phyloP scores from a whole-genome alignment of 2,888 invertebrate species.

The Heteromyza rotundicornis region DNA sequence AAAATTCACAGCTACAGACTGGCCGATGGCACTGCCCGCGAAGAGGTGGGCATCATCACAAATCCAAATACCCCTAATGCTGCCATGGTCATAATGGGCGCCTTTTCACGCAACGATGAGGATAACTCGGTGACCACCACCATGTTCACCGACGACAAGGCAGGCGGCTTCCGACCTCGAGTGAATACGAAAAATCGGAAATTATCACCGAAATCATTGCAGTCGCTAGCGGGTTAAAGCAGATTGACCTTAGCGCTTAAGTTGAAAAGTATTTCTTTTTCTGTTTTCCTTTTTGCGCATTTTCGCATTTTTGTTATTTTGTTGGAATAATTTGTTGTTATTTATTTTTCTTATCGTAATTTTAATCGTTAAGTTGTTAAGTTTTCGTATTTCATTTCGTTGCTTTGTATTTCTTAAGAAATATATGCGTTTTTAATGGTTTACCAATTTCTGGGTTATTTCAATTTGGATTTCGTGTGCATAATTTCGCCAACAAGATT shows the following conservation, averaged over 20 bases:
- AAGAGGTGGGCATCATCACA: conserved; percentile 42
- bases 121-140: conserved; percentile 1
- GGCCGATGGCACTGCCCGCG: conserved; percentile 44
- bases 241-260: not conserved
- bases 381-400: not conserved
- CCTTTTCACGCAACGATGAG: not conserved
- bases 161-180: not conserved
- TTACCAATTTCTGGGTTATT: too few relatives aligned
- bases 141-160: not conserved
- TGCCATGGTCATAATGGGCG: conserved; percentile 26
- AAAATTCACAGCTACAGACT: conserved; percentile 40
- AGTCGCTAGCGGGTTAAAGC: conserved; percentile 48
- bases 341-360: not conserved
- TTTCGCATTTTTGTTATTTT: not conserved
- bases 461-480: too few relatives aligned
- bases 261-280: not conserved
- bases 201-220: conserved; percentile 46
- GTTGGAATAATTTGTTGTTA: not conserved
- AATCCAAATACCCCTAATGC: conserved; percentile 32
- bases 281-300: not conserved
- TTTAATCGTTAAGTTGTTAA: not conserved
- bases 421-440: too few relatives aligned
- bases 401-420: not conserved
- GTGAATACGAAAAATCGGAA: conserved; percentile 46
- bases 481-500: too few relatives aligned